These are phyloP conservation scores for Hemicordylus capensis DNA, from an alignment of 2,113 vertebrate genomes.

Conservation along the genomic window DNA sequence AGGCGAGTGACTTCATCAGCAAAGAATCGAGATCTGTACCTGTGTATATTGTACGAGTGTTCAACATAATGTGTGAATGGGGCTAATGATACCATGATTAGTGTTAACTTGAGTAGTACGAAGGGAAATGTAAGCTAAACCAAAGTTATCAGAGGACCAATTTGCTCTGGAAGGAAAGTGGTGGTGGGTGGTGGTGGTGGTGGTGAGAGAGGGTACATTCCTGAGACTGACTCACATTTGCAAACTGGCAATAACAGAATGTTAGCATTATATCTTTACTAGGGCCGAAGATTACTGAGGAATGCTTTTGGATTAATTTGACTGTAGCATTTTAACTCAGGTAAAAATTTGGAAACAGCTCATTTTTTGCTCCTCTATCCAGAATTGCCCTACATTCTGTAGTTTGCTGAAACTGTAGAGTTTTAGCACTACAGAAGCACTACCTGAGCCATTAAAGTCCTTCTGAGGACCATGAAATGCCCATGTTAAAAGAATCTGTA, in stretches of 20 bases:
- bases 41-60: too few species aligned
- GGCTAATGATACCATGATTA: too few species aligned
- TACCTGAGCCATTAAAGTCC: rapidly evolving
- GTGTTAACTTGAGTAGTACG: neutral
- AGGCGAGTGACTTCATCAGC: too few species aligned
- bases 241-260: neutral
- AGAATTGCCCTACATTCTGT: neutral
- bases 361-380: neutral
- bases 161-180: neutral
- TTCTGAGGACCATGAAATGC: neutral
- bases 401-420: neutral
- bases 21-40: too few species aligned
- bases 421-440: neutral
- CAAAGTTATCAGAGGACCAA: too few species aligned
- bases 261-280: too few species aligned
- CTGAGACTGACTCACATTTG: neutral
- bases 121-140: neutral
- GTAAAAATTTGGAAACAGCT: neutral
- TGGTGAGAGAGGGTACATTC: neutral
- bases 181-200: too few species aligned
- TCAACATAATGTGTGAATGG: too few species aligned
- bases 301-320: neutral
- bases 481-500: rapidly evolving
- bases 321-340: neutral
- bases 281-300: neutral